These are phyloP conservation scores for Podocnemis expansa DNA, from an alignment of 2,113 vertebrate species.

Conservation along the genomic window DNA sequence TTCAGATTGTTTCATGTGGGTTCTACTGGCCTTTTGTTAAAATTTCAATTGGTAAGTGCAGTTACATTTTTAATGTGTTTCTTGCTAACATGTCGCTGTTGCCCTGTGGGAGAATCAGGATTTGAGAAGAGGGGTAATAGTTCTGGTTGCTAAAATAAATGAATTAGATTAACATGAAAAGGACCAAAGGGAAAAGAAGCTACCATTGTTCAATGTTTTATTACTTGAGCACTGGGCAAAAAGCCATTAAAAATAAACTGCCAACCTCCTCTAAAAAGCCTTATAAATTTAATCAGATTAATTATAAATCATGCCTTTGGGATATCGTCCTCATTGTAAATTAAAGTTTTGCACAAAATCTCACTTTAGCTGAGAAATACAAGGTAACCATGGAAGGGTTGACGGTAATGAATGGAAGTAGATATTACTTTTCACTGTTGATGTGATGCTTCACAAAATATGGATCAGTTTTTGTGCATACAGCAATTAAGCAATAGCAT, in stretches of 20 bases:
- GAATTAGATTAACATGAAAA: neutral
- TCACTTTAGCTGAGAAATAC: neutral
- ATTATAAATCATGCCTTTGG: slow-evolving; percentile 41
- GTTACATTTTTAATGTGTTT: neutral
- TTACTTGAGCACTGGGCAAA: slow-evolving; percentile 52
- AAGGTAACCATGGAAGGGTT: neutral
- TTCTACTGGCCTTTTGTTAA: slow-evolving; percentile 23
- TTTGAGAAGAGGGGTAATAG: neutral
- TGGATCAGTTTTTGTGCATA: neutral
- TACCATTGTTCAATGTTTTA: neutral
- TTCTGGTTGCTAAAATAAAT: slow-evolving; percentile 6
- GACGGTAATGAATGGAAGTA: neutral
- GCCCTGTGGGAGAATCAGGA: neutral
- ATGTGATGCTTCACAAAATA: neutral
- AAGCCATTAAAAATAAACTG: slow-evolving; percentile 61
- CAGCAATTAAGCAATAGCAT: neutral
- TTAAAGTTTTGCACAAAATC: slow-evolving; percentile 4
- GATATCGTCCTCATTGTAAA: neutral
- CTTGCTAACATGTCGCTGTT: slow-evolving; percentile 47
- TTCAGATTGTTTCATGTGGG: neutral
- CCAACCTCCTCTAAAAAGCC: slow-evolving; percentile 20
- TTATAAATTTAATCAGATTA: slow-evolving; percentile 56
- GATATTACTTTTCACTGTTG: neutral
- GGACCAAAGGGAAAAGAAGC: neutral
- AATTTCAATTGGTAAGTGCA: slow-evolving; percentile 19